A percentile compares a stretch with the other conserved stretches of the same genome.
phyloP scores from a whole-genome alignment of 1,140 invertebrate species.

The Drosophila suzukii region DNA sequence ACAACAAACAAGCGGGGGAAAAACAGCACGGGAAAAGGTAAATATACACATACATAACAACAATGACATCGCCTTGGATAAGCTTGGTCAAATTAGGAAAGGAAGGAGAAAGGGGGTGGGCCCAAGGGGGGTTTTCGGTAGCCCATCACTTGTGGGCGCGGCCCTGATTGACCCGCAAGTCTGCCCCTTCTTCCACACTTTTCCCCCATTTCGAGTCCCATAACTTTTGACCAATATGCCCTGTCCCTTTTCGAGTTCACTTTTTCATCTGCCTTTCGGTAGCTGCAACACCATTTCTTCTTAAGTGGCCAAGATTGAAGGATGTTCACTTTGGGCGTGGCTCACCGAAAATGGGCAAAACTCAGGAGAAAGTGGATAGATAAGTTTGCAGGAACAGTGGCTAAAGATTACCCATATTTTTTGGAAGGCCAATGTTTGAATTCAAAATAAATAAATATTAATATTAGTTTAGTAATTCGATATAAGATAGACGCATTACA shows the following conservation, averaged over 20 bases:
- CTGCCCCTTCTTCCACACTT: constrained; percentile 2
- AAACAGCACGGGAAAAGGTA: constrained; percentile 19
- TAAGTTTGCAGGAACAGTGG: not conserved
- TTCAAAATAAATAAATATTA: no score
- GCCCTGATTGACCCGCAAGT: constrained; percentile 10
- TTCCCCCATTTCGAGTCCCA: not conserved
- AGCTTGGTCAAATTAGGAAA: constrained; percentile 54
- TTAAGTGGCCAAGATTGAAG: constrained; percentile 17
- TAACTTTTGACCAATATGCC: constrained; percentile 4
- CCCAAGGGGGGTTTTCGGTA: constrained; percentile 15
- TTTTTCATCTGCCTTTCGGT: constrained; percentile 19
- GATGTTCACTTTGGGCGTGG: constrained; percentile 3
- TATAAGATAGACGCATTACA: not conserved
- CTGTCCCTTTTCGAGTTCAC: not conserved
- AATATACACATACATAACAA: constrained; percentile 27
- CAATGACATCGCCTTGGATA: constrained; percentile 40
- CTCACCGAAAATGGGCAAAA: not conserved
- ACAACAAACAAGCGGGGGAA: constrained; percentile 32
- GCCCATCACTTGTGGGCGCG: constrained; percentile 38
- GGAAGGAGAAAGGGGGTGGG: not conserved
- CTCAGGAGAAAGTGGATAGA: not conserved
- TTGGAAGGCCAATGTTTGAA: no score
- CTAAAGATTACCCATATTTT: not conserved
- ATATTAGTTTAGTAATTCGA: no score
- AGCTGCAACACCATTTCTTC: constrained; percentile 23